A percentile compares a stretch with the other conserved stretches of the same genome.
phyloP scores from a whole-genome alignment of 2,797 vertebrate genomes.

The Vipera ursinii region DNA sequence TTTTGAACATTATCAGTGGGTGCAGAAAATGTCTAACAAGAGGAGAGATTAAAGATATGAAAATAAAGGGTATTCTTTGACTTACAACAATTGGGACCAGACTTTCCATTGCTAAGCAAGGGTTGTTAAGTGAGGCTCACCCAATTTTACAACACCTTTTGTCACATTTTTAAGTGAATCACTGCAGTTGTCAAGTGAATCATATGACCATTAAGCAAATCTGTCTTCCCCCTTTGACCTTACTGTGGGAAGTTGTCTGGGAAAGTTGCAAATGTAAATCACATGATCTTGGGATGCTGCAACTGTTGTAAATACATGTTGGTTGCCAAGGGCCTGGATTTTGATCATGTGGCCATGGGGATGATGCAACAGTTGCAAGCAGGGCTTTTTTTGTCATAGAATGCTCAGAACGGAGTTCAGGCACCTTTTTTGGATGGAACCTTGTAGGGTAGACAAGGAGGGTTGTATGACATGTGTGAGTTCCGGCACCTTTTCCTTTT shows the following conservation, averaged over 20 bases:
- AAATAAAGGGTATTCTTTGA: not conserved
- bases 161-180: not conserved
- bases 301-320: not conserved
- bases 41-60: not conserved
- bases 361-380: not conserved
- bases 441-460: no score
- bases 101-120: not conserved
- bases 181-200: not conserved
- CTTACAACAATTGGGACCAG: not conserved
- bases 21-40: not conserved
- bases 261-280: not conserved
- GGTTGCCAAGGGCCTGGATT: not conserved
- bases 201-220: not conserved
- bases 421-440: no score
- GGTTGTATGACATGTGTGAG: no score
- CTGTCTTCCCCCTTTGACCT: not conserved
- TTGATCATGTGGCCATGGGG: not conserved
- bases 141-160: not conserved
- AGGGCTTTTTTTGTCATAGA: no score
- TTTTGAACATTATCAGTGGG: not conserved
- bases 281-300: not conserved
- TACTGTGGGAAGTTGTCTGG: not conserved
- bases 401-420: no score
- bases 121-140: not conserved
- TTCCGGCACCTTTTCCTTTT: no score